Evolutionary conservation across 2,797 vertebrate genomes (phyloP).

Genomic region (Sphenodon punctatus): DNA sequence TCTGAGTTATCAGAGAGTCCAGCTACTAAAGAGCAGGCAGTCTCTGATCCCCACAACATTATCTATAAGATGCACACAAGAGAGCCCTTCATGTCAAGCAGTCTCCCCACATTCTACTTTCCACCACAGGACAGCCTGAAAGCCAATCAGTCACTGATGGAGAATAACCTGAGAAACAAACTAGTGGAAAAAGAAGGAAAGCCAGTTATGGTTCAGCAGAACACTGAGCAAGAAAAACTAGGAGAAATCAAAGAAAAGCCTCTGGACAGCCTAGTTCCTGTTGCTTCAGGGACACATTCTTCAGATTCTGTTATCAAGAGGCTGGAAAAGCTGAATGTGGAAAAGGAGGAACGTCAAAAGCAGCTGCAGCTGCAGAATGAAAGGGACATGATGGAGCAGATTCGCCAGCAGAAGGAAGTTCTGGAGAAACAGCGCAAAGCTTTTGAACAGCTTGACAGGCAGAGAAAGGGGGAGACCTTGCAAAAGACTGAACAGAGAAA

Average conservation of each 20-base stretch:
- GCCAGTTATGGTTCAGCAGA: conserved; percentile 78
- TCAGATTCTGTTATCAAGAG: conserved; percentile 73
- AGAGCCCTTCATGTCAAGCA: conserved; percentile 77
- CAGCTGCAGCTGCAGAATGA: conserved; percentile 88
- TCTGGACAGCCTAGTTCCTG: conserved; percentile 1
- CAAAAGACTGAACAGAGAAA: conserved; percentile 80
- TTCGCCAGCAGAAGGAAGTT: conserved; percentile 86
- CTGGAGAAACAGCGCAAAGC: conserved; percentile 84
- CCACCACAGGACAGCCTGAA: conserved; percentile 76
- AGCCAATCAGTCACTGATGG: conserved; percentile 55
- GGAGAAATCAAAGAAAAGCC: conserved; percentile 38
- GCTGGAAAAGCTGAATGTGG: conserved; percentile 88
- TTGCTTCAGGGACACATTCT: conserved; percentile 50
- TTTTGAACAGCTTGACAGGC: conserved; percentile 84
- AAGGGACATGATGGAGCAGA: conserved; percentile 93
- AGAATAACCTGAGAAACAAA: conserved; percentile 64
- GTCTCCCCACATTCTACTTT: conserved; percentile 90
- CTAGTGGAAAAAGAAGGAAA: conserved; percentile 67
- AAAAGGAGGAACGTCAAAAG: conserved; percentile 89
- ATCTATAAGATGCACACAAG: conserved; percentile 52
- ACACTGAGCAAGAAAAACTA: conserved; percentile 28
- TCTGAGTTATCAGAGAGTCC: conserved; percentile 51
- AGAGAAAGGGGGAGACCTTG: conserved; percentile 78
- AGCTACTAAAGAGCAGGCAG: neutral
- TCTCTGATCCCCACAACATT: conserved; percentile 29